Conservation (phyloP, 2,797 vertebrate genomes). For the Phaenicophaeus curvirostris region DNA sequence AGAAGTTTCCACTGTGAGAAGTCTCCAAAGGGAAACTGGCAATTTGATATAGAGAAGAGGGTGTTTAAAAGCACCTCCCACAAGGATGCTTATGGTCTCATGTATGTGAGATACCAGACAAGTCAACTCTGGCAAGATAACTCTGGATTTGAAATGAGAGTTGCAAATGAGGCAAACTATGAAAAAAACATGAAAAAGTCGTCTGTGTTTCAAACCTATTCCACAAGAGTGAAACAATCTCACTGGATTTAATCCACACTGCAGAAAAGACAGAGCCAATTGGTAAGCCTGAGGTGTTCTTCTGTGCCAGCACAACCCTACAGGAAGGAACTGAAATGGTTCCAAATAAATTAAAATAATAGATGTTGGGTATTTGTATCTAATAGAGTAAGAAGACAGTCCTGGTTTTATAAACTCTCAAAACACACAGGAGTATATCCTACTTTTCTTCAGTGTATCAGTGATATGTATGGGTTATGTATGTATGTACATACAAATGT, state of each 20-base stretch:
- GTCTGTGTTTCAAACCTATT: not conserved
- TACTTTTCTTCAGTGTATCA: not conserved
- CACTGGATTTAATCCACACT: not conserved
- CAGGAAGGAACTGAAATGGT: not conserved
- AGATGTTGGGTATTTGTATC: not conserved
- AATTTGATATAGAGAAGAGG: not conserved
- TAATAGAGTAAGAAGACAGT: not conserved
- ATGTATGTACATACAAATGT: not conserved
- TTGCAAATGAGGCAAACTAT: not conserved
- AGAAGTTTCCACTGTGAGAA: not conserved
- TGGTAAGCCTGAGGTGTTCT: not conserved
- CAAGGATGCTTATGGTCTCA: rapidly evolving
- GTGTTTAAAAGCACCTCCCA: not conserved
- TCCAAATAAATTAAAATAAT: not conserved
- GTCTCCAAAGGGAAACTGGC: not conserved
- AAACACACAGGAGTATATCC: rapidly evolving
- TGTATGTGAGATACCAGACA: not conserved
- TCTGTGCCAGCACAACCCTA: not conserved
- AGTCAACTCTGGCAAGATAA: not conserved
- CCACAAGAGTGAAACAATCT: not conserved
- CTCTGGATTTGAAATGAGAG: not conserved
- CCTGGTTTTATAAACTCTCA: not conserved
- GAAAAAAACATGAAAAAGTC: not conserved
- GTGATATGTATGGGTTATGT: not conserved
- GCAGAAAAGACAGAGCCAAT: not conserved